Base-by-base conservation (phyloP, 1,140 invertebrate species). In the Asbolus verrucosus region DNA sequence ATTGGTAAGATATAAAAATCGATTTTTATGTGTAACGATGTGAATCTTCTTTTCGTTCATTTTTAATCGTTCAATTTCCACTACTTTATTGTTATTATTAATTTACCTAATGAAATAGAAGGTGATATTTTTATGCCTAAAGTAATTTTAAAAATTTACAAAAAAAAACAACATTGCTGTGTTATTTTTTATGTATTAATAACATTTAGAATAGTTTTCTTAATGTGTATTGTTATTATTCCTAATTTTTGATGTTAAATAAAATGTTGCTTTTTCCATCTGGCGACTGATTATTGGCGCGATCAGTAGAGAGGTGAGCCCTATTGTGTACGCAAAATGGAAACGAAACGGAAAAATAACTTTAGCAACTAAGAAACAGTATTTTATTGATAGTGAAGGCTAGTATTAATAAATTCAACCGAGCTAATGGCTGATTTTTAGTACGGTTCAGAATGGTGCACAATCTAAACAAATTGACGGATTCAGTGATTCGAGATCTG, bases 81-180 rank as follows among this genome's bases (percentile, higher is more conserved):
- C 33, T 8, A 27, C 8, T 27, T 27, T 27, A 36, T 36, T 36
- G 31, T 27, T 24, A 66, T 4, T 8, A 27, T 46, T 41, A n/a
- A 46, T 43, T 65, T 65, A 43, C 39, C 27, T 16, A 43, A 50
- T 67, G 33, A 36, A 36, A 36, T 59, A 59, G 16, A 54, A 21
- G 24, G 67, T 69, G 67, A 61, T 69, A 43, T 69, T 62, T 62
- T 30, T 38, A 68, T 59, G 54, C 46, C 66, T 61, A 67, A 19
- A 6, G 43, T 50, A 50, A 50, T 50, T 8, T 50, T 50, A 24
- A 50, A 50, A 50, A 27, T 4, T 27, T 4, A 50, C 19, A 50
- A 43, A 24, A 33, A 67, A 50, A 59, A 68, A 61, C 43, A 54
- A 30, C 31, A 36, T 65, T 21, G 15, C 39, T 43, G 33, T 39